Evolutionary conservation across 2,113 vertebrate genomes (phyloP).

Genomic region (Aldabrachelys gigantea): DNA sequence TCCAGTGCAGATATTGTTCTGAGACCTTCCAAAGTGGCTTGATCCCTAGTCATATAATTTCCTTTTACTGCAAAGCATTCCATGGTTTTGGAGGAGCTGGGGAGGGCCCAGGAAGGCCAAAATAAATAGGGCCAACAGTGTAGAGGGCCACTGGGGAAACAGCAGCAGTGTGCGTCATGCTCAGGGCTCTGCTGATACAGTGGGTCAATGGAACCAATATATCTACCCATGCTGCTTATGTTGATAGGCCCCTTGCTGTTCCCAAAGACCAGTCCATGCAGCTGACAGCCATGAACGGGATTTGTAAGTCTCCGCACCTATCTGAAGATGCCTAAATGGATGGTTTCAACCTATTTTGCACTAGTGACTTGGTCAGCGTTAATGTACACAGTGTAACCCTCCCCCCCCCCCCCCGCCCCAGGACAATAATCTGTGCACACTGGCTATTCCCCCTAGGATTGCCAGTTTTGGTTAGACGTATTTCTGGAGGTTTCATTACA

Average conservation of each 20-base stretch:
- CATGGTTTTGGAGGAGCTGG: too few species aligned
- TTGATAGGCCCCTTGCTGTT: not conserved
- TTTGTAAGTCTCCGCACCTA: not conserved
- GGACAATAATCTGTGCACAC: not conserved
- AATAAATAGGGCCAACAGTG: too few species aligned
- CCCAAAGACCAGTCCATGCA: not conserved
- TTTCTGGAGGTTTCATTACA: too few species aligned
- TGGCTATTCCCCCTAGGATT: not conserved
- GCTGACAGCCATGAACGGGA: not conserved
- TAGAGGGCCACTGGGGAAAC: too few species aligned
- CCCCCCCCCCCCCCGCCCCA: accelerated
- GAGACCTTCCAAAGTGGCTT: not conserved
- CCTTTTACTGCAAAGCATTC: too few species aligned
- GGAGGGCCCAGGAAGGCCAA: too few species aligned
- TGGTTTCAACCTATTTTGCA: not conserved
- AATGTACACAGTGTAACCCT: not conserved
- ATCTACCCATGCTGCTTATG: not conserved
- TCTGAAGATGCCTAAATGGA: not conserved
- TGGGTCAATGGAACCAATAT: not conserved
- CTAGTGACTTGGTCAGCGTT: not conserved
- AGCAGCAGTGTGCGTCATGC: too few species aligned
- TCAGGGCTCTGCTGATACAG: not conserved
- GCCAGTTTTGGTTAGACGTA: too few species aligned
- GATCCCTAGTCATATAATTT: too few species aligned
- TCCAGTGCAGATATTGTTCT: not conserved